Base-by-base conservation (phyloP, 2,797 vertebrate species). In the Crocidura indochinensis region DNA sequence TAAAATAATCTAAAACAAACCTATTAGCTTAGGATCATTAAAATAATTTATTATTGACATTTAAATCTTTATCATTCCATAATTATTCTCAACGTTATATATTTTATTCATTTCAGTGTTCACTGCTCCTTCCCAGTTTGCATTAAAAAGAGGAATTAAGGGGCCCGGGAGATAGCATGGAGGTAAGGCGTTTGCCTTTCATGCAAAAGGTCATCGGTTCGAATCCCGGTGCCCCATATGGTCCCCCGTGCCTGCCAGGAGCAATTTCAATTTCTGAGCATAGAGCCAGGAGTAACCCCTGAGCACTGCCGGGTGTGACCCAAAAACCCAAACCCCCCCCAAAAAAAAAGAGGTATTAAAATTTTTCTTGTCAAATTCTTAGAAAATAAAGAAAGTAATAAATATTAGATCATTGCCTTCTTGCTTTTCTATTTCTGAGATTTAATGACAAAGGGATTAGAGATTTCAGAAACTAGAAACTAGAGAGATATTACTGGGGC, bases 381-480 rank as follows among this genome's bases (percentile, higher is more conserved):
- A 88, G 68, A 67, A 88, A 74, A 92, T 8, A 90, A 81, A 56
- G 31, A 92, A 75, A 4, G 81, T 79, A 53, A 27, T 67, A 69
- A 69, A 1, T 26, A 38, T 71, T 86, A 91, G 64, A 73, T 89
- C 77, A 64, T 78, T 80, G 72, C 47, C 8, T 92, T 89, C 2
- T 24, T 77, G 31, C 26, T 90, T 89, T 94, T 80, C 24, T 69
- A 60, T 75, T 80, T 91, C 20, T 85, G 46, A 87, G 53, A 69
- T 11, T 49, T 65, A 84, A 72, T 47, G 22, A 62, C 22, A 91
- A 2, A 27, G 64, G 49, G 2, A 64, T 62, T 92, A 87, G 87
- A 90, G 71, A 89, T 8, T 71, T 80, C 24, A 60, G 84, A 87
- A 44, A 44, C 6, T 22, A 60, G 56, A 20, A 15, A 22, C 17